Base-by-base conservation (phyloP, 1,140 invertebrate species). In the Cydia pomonella region DNA sequence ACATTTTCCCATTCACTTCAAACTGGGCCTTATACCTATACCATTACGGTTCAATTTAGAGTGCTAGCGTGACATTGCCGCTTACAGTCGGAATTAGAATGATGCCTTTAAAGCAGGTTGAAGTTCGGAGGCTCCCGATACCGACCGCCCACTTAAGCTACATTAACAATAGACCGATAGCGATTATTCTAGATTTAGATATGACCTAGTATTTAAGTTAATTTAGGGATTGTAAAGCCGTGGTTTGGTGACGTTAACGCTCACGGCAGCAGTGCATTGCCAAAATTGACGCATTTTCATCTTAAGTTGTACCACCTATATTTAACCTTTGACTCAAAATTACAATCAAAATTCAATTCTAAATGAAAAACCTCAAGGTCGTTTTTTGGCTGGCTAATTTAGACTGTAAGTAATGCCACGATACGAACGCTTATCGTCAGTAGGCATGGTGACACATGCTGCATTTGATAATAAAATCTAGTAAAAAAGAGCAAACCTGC, bases 121-220 rank as follows among this genome's bases (percentile, higher is more conserved):
- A 66, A 69, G n/a, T 33, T 69, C 64, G 27, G 64, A 21, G 64
- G 64, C 25, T 33, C 29, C 64, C 64, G 27, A 25, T 29, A 29
- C 23, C 63, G 29, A 18, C 27, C 63, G 63, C 63, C 25, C 27
- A 16, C 64, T 69, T 21, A 38, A 18, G 29, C 64, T 64, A 64
- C 25, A 18, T 69, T 69, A 38, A 38, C 16, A 33, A 16, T 33
- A 38, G 64, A 59, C 53, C 53, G 53, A 59, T 59, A 59, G 53
- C 53, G 53, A 59, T 59, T 12, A 69, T 69, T 33, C 29, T 64
- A 64, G 62, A 64, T 12, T 9, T 64, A 33, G 29, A 33, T 33
- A 69, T 69, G 64, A 69, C 64, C 64, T 69, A 69, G 27, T 33
- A 23, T 69, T 69, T 69, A 69, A 33, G 64, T 69, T 33, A 9